These are phyloP conservation scores for Patella ulyssiponensis DNA, from an alignment of 2,888 invertebrate genomes.

Conservation along the genomic window DNA sequence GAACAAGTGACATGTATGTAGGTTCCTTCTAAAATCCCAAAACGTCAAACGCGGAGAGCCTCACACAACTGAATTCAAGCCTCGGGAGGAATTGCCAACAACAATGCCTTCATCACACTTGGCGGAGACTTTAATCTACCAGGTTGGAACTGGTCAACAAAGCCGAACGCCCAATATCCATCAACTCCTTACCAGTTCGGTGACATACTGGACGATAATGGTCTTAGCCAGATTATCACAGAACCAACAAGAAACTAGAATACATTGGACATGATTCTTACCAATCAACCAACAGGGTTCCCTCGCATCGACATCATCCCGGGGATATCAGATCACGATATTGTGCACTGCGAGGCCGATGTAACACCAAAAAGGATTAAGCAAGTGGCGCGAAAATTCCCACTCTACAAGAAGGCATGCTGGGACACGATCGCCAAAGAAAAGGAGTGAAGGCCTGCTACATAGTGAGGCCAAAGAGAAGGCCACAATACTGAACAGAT, in stretches of 20 bases:
- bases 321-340: too few relatives aligned
- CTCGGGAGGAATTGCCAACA: not conserved
- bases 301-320: too few relatives aligned
- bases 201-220: too few relatives aligned
- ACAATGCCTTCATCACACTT: constrained; percentile 8
- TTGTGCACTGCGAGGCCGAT: constrained; percentile 15
- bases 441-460: constrained; percentile 24
- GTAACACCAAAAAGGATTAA: not conserved
- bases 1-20: constrained; percentile 2
- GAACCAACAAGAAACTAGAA: too few relatives aligned
- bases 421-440: constrained; percentile 31
- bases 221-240: too few relatives aligned
- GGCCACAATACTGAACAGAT: too few relatives aligned
- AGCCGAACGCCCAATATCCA: not conserved
- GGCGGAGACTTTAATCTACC: constrained; percentile 3
- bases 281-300: too few relatives aligned
- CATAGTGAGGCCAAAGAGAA: too few relatives aligned
- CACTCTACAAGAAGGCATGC: constrained; percentile 36
- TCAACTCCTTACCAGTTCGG: too few relatives aligned
- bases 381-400: constrained; percentile 25
- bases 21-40: too few relatives aligned
- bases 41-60: not conserved
- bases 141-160: constrained; percentile 15
- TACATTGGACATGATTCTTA: too few relatives aligned
- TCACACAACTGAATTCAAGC: constrained; percentile 12